A percentile compares a stretch with the other conserved stretches of the same genome.
phyloP scores from a whole-genome alignment of 1,140 invertebrate species.

The Temnothorax nylanderi region DNA sequence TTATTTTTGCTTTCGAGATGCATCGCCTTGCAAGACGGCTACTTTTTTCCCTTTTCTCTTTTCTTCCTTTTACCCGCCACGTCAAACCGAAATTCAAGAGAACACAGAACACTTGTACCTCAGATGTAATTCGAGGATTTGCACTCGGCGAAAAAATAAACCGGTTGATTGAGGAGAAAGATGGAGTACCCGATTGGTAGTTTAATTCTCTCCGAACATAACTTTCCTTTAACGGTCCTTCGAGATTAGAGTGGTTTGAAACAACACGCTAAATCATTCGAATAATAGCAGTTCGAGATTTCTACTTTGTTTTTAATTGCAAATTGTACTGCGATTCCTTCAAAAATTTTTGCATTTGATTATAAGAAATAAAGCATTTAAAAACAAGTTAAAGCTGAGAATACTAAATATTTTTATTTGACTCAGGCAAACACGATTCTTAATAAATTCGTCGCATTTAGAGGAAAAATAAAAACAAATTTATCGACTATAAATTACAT shows the following conservation, averaged over 20 bases:
- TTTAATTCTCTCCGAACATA: background rate
- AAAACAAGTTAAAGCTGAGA: background rate
- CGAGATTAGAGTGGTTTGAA: background rate
- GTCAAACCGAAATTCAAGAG: conserved; percentile 10
- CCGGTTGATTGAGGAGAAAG: conserved; percentile 18
- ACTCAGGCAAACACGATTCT: background rate
- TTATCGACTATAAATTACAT: background rate
- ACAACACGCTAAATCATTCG: background rate
- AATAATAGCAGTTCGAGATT: background rate
- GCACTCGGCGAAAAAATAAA: background rate
- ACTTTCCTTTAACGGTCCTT: background rate
- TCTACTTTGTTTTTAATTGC: background rate
- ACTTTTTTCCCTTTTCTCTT: background rate
- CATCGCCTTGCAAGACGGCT: background rate
- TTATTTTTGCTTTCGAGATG: conserved; percentile 24
- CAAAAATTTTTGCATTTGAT: background rate
- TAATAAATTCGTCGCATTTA: background rate
- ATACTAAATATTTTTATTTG: background rate
- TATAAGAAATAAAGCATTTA: background rate
- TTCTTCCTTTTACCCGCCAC: background rate
- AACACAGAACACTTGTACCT: conserved; percentile 29
- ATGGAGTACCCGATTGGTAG: background rate
- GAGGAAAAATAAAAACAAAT: background rate
- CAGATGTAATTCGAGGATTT: conserved; percentile 21
- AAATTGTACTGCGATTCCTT: background rate